Evolutionary conservation across 2,113 vertebrate genomes (phyloP).

Genomic region (Cyprinus carpio): DNA sequence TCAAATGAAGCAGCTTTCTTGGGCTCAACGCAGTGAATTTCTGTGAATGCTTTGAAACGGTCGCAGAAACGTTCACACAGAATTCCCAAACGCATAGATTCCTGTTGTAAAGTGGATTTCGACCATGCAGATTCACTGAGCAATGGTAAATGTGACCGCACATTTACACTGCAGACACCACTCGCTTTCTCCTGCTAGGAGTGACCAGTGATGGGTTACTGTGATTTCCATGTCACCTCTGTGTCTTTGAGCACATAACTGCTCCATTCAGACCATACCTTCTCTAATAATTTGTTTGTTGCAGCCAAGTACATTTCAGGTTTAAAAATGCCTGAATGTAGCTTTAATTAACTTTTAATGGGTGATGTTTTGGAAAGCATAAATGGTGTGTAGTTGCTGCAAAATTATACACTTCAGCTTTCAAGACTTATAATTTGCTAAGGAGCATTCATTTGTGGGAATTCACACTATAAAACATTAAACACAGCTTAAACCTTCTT

Average conservation of each 20-base stretch:
- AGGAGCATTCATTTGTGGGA: not conserved
- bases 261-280: not conserved
- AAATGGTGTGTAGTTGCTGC: not conserved
- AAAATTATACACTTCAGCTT: not conserved
- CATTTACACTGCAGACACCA: not conserved
- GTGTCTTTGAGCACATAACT: not conserved
- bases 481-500: not conserved
- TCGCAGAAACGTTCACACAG: not conserved
- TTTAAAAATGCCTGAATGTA: constrained; percentile 49
- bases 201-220: not conserved
- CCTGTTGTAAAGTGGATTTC: too few relatives aligned
- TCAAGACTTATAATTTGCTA: not conserved
- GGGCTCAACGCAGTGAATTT: not conserved
- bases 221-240: not conserved
- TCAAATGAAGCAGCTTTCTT: not conserved
- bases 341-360: constrained; percentile 18
- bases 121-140: not conserved
- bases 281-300: not conserved
- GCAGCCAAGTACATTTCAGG: not conserved
- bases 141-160: not conserved
- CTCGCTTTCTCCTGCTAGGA: not conserved
- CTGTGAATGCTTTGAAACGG: not conserved
- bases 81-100: not conserved
- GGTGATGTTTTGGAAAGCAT: not conserved
- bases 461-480: not conserved